Evolutionary conservation across 2,888 invertebrate genomes (phyloP), one percentile per base, ranked within the genome.

Genomic region (Papilio protenor): DNA sequence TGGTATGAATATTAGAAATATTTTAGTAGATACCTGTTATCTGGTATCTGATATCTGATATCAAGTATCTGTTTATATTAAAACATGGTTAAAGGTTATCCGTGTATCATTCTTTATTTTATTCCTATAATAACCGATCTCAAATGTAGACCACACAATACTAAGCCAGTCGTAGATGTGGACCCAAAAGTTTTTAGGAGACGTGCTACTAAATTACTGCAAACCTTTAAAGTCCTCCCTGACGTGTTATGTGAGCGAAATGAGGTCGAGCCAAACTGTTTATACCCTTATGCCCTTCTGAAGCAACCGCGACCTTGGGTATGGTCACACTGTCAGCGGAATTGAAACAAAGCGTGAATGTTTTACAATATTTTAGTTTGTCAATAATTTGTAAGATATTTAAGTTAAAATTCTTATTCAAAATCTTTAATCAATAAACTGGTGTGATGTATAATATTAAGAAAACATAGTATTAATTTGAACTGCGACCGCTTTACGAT

Each of bases 221-320:
- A 72, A 76, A 72, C 72, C 59, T 64, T 72, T 72, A 76, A 76
- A 76, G n/a, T 72, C 27, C 76, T 72, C 72, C 72, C 72, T 72
- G 72, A 76, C 76, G 76, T 72, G 61, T 72, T 64, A 72, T 47
- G 72, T 33, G 71, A 47, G 40, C 71, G 64, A 64, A 71, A 64
- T 72, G 71, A 52, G 76, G 76, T 72, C 52, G 49, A 23, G 27
- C 49, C 59, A 64, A 61, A 76, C 61, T 64, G 57, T 76, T 76
- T 76, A 64, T 64, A 76, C 21, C 61, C 72, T 76, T 72, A 72
- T 61, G 76, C 76, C 52, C 72, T 76, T 76, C 64, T 72, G 61
- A 49, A 72, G 52, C 72, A 72, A 52, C 52, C 52, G 33, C 76
- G 76, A 76, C 72, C 72, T 76, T 40, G 61, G 72, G 64, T 64